Base-by-base conservation (phyloP, 2,888 invertebrate species). In the Cheilosia vulpina region DNA sequence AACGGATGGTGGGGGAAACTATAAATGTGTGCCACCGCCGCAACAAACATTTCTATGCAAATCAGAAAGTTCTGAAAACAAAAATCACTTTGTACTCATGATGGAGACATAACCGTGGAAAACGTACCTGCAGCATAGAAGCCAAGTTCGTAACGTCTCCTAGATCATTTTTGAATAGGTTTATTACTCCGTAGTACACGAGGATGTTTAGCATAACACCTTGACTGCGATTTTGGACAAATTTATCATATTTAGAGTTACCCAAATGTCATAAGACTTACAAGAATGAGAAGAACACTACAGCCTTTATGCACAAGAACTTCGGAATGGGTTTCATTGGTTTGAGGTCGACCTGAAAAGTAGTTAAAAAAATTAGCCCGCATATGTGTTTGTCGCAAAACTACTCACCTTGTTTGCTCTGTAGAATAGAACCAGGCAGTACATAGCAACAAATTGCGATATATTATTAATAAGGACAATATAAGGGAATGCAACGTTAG, bases 231-330 rank as follows among this genome's bases (percentile, higher is more conserved):
- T 13, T 24, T 52, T 21, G 13, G 19, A 52, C 4, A 27, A 24
- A 13, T 24, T 52, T 15, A 6, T 24, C 2, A 52, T 52, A 24
- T 52, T 6, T 34, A 15, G 27, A 13, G 17, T 17, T 2, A 34
- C 19, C 50, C 66, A 17, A 71, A 69, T 21, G 69, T 13, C 24
- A 60, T 21, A 4, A 31, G 31, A 95, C 97, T 96, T 94, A 98
- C 98, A 98, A 98, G 93, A 99, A 99, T 58, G 98, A 98, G 92
- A 98, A 97, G 93, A 99, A 99, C 27, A 99, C 98, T 71, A 99
- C 98, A 88, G 98, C 97, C 93, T 99, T 99, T 88, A 99, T 98
- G 92, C 98, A 98, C 68, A 99, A 93, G 93, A 99, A 98, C 93
- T 99, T 99, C 58, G 97, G 97, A 87, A 99, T 94, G 0, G 99